phyloP scores from a whole-genome alignment of 1,140 invertebrate genomes.

The Apis laboriosa region DNA sequence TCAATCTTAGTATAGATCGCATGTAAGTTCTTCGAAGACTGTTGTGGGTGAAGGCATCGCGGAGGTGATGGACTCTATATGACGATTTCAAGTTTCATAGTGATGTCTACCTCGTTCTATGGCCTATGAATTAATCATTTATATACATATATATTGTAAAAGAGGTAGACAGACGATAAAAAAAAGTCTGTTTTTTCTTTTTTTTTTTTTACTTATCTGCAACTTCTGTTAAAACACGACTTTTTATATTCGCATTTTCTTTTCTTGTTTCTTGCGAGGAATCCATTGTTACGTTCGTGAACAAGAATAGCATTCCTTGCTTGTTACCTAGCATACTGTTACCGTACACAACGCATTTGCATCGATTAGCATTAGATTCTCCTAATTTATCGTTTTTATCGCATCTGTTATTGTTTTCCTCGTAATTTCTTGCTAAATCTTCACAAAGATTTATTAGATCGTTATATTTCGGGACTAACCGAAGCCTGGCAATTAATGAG shows the following conservation, averaged over 20 bases:
- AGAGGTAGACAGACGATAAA: background rate
- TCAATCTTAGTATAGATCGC: slow-evolving; percentile 14
- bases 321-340: background rate
- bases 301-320: background rate
- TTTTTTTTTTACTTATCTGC: background rate
- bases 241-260: background rate
- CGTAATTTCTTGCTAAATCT: slow-evolving; percentile 19
- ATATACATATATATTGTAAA: background rate
- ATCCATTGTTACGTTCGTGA: background rate
- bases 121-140: background rate
- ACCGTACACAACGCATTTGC: slow-evolving; percentile 32
- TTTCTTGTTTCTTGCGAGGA: background rate
- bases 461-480: slow-evolving; percentile 10
- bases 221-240: background rate
- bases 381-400: slow-evolving; percentile 28
- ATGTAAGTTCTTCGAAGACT: slow-evolving; percentile 30
- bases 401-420: slow-evolving; percentile 19
- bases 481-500: slow-evolving; percentile 9
- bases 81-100: slow-evolving; percentile 5
- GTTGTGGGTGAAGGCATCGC: slow-evolving; percentile 41
- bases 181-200: background rate
- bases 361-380: slow-evolving; percentile 52
- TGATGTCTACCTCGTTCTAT: background rate
- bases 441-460: slow-evolving; percentile 38
- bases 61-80: slow-evolving; percentile 41